Percentiles rank a stretch among this genome's conserved stretches.
phyloP scores from a whole-genome alignment of 2,888 invertebrate genomes.

The Fabriciana adippe region DNA sequence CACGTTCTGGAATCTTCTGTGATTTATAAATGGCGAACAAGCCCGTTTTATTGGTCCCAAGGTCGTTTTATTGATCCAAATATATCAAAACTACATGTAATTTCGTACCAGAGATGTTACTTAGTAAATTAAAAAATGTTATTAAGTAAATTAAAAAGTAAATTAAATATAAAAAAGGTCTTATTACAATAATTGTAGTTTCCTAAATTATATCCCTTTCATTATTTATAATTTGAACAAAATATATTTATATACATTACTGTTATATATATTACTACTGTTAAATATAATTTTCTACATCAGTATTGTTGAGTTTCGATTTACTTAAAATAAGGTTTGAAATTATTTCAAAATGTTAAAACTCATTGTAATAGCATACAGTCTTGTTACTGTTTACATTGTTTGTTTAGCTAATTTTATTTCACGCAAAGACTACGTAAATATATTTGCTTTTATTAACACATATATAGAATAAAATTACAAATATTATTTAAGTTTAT shows the following conservation, averaged over 20 bases:
- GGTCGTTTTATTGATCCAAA: background rate
- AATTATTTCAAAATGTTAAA: slow-evolving; percentile 22
- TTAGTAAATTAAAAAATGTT: background rate
- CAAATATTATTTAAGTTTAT: no score
- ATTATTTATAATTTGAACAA: background rate
- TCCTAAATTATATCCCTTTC: slow-evolving; percentile 4
- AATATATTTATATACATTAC: background rate
- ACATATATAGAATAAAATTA: no score
- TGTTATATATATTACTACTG: no score
- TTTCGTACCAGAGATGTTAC: background rate
- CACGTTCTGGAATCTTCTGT: background rate
- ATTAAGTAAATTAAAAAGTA: background rate
- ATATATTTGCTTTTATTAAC: slow-evolving; percentile 4
- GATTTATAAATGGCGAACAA: background rate
- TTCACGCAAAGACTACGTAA: slow-evolving; percentile 21
- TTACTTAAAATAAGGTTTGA: background rate
- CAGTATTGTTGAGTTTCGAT: background rate
- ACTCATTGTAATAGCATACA: slow-evolving; percentile 11
- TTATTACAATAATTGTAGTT: slow-evolving; percentile 20
- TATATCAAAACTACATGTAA: background rate
- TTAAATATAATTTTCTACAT: background rate
- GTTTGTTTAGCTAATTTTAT: slow-evolving; percentile 6
- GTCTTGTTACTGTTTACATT: slow-evolving; percentile 12
- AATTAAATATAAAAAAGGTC: slow-evolving; percentile 20
- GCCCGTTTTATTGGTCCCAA: no score